phyloP scores from a whole-genome alignment of 2,888 invertebrate species.

The Eupeodes latifasciatus region DNA sequence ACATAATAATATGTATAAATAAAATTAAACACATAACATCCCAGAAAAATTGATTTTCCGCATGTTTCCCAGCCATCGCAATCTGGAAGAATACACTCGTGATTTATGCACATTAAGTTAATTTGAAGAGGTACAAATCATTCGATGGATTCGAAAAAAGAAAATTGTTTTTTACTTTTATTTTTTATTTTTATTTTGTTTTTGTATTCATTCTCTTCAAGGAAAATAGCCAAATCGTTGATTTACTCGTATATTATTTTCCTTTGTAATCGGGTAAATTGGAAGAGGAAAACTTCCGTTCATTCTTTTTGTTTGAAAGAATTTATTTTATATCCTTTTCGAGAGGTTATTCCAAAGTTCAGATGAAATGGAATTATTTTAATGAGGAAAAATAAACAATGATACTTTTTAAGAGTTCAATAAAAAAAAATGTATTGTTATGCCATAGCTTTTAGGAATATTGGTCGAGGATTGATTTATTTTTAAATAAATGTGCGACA shows the following conservation, averaged over 20 bases:
- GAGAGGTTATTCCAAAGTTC: constrained; percentile 23
- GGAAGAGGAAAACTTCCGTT: constrained; percentile 25
- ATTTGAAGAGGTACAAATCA: constrained; percentile 29
- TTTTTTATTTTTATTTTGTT: not conserved
- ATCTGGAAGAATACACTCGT: not conserved
- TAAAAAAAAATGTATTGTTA: not conserved
- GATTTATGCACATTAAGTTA: constrained; percentile 6
- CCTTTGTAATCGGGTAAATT: not conserved
- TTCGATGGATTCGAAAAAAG: constrained; percentile 32
- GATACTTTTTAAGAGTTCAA: not conserved
- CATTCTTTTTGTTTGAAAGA: not conserved
- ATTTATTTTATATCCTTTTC: constrained; percentile 40
- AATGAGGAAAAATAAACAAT: constrained; percentile 37
- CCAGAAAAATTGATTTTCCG: constrained; percentile 16
- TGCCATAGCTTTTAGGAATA: not conserved
- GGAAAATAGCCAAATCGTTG: not conserved
- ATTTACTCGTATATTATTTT: constrained; percentile 11
- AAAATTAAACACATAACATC: not conserved
- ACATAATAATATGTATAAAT: not conserved
- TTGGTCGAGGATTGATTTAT: too few species aligned
- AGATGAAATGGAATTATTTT: constrained; percentile 33
- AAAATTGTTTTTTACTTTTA: constrained; percentile 38
- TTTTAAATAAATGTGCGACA: too few species aligned
- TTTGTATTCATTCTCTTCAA: not conserved
- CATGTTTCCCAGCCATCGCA: not conserved